Evolutionary conservation across 1,140 invertebrate species (phyloP).

Genomic region (Tetramorium alpestre): DNA sequence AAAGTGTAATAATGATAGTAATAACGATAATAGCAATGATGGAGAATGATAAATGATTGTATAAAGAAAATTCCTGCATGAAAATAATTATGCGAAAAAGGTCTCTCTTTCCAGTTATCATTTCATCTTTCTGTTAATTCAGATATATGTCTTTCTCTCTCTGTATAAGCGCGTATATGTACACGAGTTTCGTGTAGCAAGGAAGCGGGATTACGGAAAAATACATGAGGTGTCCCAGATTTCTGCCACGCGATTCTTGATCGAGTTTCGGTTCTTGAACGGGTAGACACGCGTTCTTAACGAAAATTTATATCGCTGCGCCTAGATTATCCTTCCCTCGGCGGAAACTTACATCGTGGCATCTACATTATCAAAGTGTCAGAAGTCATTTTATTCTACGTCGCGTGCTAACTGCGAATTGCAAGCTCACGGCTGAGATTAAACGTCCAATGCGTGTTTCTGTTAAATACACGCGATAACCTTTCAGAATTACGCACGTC

Average conservation of each 20-base stretch:
- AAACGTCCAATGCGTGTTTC: constrained; percentile 36
- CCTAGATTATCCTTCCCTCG: constrained; percentile 6
- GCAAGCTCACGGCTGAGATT: constrained; percentile 13
- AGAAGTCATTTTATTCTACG: constrained; percentile 38
- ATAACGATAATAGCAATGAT: not conserved
- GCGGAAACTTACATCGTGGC: constrained; percentile 24
- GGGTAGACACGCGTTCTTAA: not conserved
- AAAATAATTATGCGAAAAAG: not conserved
- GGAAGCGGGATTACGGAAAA: not conserved
- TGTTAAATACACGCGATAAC: constrained; percentile 45
- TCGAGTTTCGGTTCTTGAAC: constrained; percentile 2
- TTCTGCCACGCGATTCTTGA: constrained; percentile 49
- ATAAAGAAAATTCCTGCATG: not conserved
- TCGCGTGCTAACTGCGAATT: constrained; percentile 51
- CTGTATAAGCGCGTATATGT: not conserved
- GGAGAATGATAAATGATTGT: not conserved
- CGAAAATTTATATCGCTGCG: constrained; percentile 27
- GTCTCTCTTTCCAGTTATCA: not conserved
- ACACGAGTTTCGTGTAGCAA: not conserved
- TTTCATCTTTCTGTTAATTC: not conserved
- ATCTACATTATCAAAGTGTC: constrained; percentile 53
- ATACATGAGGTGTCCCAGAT: constrained; percentile 29
- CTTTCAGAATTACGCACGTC: not conserved
- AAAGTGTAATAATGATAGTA: not conserved
- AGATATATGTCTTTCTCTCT: not conserved